Evolutionary conservation across 2,888 invertebrate species (phyloP), one percentile per base, ranked within the genome.

Genomic region (Auanema freiburgensis): DNA sequence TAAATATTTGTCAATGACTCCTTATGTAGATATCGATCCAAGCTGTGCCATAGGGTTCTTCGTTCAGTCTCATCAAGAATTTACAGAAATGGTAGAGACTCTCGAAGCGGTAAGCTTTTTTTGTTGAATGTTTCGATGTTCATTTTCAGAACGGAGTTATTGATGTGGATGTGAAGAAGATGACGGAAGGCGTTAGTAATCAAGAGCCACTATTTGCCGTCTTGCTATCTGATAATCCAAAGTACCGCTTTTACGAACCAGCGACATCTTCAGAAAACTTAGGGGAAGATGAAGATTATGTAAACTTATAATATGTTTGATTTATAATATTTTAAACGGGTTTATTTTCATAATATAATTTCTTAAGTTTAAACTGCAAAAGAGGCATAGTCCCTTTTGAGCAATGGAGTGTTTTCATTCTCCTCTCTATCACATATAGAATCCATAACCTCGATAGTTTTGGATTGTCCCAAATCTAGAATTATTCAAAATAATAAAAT

Each of bases 381-480:
- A 8, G 81, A 81, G 16, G 67, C 77, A 57, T 79, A 81, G 57
- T 81, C 80, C 11, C 82, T 61, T 57, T 79, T 79, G 10, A 81
- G 69, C 16, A 80, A 56, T 14, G 71, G 64, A 8, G 80, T 78
- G 10, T 68, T 73, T 61, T 81, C 82, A 41, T 67, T 75, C 23
- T 79, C 79, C 57, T 73, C 74, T 21, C 71, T 66, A 6, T 79
- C 74, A 23, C 70, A 69, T 11, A 83, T 74, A n/a, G 79, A 76
- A 61, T 80, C 80, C 83, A 83, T 81, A 12, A 80, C 74, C 66
- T 83, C 80, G 18, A 81, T 74, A 14, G 82, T 82, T 57, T 66
- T 69, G 6, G 82, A 82, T 33, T 83, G 80, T 10, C 82, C 82
- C 52, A 82, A 73, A 55, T 75, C 81, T 81, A 21, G 25, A 78